These are phyloP conservation scores for Portevinia maculata DNA, from an alignment of 2,888 invertebrate genomes.

Conservation along the genomic window DNA sequence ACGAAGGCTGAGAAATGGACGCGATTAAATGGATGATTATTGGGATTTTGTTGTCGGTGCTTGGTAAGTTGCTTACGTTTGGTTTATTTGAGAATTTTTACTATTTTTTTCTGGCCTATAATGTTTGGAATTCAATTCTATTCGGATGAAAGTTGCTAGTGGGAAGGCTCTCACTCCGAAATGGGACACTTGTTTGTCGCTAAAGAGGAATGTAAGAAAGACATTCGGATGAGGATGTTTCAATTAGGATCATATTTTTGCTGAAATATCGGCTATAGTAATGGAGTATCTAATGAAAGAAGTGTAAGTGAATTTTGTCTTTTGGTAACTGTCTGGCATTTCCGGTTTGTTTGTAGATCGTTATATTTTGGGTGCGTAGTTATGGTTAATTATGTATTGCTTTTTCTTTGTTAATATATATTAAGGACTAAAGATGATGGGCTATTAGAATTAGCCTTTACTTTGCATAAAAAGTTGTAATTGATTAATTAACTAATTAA, in stretches of 20 bases:
- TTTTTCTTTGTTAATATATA: too few relatives aligned
- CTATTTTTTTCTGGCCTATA: conserved; percentile 15
- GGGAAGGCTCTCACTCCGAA: conserved; percentile 8
- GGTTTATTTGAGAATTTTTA: conserved; percentile 57
- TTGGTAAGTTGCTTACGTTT: conserved; percentile 73
- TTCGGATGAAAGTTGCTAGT: conserved; percentile 13
- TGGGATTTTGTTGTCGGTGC: conserved; percentile 74
- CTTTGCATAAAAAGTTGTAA: too few relatives aligned
- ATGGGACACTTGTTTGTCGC: conserved; percentile 72
- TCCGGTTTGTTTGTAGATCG: too few relatives aligned
- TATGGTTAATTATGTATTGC: too few relatives aligned
- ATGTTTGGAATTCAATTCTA: conserved; percentile 46
- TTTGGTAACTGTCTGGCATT: too few relatives aligned
- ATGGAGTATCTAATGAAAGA: conserved; percentile 8
- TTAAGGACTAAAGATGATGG: too few relatives aligned
- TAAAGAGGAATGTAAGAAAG: conserved; percentile 4
- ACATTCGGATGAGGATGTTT: conserved; percentile 40
- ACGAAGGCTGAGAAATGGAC: conserved; percentile 71
- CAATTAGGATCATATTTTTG: conserved; percentile 65
- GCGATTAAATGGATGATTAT: conserved; percentile 74
- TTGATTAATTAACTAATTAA: too few relatives aligned
- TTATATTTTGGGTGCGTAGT: too few relatives aligned
- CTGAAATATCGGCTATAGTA: neutral
- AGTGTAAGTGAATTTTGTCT: neutral
- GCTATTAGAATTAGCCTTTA: too few relatives aligned